Evolutionary conservation across 2,888 invertebrate genomes (phyloP).

Genomic region (Eulithis testata): DNA sequence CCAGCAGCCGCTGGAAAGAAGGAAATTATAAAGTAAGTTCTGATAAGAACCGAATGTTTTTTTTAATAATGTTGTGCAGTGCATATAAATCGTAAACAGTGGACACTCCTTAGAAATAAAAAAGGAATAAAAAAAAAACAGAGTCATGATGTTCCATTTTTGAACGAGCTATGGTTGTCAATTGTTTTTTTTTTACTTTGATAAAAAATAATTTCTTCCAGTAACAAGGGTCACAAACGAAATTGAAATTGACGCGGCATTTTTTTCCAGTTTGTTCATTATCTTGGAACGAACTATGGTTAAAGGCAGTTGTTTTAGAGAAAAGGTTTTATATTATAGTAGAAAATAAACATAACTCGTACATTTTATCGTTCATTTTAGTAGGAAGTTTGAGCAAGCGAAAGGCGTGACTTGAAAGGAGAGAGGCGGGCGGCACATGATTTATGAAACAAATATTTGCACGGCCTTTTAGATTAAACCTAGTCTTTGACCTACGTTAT

Average conservation of each 20-base stretch:
- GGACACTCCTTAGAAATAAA: too few relatives aligned
- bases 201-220: too few relatives aligned
- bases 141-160: too few relatives aligned
- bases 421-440: constrained; percentile 41
- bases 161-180: too few relatives aligned
- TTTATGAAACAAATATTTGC: constrained; percentile 44
- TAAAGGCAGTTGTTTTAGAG: too few relatives aligned
- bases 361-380: constrained; percentile 17
- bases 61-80: constrained; percentile 21
- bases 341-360: constrained; percentile 7
- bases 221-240: too few relatives aligned
- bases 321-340: not conserved
- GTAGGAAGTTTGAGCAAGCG: constrained; percentile 34
- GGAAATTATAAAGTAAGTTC: constrained; percentile 47
- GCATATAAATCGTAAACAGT: too few relatives aligned
- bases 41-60: constrained; percentile 31
- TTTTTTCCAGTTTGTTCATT: too few relatives aligned
- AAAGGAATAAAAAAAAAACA: too few relatives aligned
- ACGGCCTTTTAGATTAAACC: constrained; percentile 26
- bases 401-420: constrained; percentile 46
- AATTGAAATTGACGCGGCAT: too few relatives aligned
- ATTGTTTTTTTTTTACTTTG: too few relatives aligned
- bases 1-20: constrained; percentile 53
- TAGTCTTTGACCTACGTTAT: constrained; percentile 24
- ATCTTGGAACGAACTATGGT: too few relatives aligned